Conservation (phyloP, 2,888 invertebrate species). For the Papilio elwesi region DNA sequence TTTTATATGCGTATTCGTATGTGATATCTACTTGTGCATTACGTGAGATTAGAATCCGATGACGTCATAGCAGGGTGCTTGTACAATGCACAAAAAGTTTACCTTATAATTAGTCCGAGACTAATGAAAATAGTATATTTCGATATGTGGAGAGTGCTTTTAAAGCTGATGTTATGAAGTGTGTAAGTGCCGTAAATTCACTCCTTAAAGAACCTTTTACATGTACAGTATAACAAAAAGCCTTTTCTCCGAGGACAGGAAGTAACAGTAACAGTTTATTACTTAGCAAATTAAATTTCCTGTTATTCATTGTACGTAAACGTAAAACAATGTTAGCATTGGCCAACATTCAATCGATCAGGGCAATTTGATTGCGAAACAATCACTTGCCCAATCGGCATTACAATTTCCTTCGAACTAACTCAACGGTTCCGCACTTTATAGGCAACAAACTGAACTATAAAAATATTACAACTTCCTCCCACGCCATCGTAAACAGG, state of each 20-base stretch:
- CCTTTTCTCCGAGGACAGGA: neutral
- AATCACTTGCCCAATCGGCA: conserved; percentile 25
- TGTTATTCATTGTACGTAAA: conserved; percentile 13
- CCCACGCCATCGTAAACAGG: conserved; percentile 13
- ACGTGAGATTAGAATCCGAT: too few species aligned
- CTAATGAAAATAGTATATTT: too few species aligned
- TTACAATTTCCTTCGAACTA: conserved; percentile 10
- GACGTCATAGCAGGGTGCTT: too few species aligned
- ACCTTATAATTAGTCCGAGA: too few species aligned
- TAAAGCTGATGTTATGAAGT: too few species aligned
- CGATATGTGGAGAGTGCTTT: too few species aligned
- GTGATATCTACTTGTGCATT: too few species aligned
- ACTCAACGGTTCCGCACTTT: conserved; percentile 25
- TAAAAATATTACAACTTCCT: conserved; percentile 38
- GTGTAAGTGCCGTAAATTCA: too few species aligned
- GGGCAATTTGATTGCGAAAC: conserved; percentile 32
- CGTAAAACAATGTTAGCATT: conserved; percentile 19
- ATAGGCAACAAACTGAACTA: conserved; percentile 18
- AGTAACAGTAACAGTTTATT: conserved; percentile 8
- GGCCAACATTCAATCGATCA: neutral
- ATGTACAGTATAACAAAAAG: too few species aligned
- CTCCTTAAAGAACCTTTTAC: too few species aligned
- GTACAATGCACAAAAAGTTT: too few species aligned
- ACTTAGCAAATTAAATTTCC: conserved; percentile 10
- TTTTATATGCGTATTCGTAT: too few species aligned